These are phyloP conservation scores for Caloenas nicobarica DNA, from an alignment of 2,113 vertebrate genomes.

Conservation along the genomic window DNA sequence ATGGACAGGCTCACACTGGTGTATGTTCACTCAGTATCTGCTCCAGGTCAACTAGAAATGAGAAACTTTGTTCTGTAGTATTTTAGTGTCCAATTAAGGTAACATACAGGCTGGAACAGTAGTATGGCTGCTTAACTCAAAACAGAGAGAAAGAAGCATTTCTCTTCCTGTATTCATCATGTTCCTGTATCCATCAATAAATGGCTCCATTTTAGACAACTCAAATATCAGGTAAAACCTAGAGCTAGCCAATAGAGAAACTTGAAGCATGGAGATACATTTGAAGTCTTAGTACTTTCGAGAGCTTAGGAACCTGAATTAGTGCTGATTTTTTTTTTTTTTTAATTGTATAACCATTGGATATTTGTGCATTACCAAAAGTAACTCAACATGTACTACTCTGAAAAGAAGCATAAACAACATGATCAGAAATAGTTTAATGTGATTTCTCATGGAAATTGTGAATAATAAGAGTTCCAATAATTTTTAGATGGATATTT, in stretches of 20 bases:
- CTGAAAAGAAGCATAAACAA: background rate
- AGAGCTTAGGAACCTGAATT: background rate
- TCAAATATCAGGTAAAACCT: background rate
- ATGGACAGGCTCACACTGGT: background rate
- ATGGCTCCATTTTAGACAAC: background rate
- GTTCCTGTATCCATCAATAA: background rate
- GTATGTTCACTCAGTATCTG: background rate
- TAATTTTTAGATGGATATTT: background rate
- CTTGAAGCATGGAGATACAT: background rate
- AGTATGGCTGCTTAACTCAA: background rate
- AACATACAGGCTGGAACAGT: background rate
- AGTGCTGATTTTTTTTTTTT: background rate
- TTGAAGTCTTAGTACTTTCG: background rate
- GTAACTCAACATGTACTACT: background rate
- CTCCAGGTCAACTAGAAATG: background rate
- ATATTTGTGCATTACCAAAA: background rate
- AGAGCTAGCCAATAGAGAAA: background rate
- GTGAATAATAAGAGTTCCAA: background rate
- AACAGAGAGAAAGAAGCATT: background rate
- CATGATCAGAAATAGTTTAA: background rate
- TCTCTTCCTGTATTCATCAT: background rate
- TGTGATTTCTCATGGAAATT: background rate
- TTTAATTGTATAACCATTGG: background rate
- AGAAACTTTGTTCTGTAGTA: background rate
- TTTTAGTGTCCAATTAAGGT: background rate